A percentile compares a stretch with the other conserved stretches of the same genome.
These are phyloP conservation scores for Spea hammondii DNA, from an alignment of 2,797 vertebrate genomes.

Conservation along the genomic window DNA sequence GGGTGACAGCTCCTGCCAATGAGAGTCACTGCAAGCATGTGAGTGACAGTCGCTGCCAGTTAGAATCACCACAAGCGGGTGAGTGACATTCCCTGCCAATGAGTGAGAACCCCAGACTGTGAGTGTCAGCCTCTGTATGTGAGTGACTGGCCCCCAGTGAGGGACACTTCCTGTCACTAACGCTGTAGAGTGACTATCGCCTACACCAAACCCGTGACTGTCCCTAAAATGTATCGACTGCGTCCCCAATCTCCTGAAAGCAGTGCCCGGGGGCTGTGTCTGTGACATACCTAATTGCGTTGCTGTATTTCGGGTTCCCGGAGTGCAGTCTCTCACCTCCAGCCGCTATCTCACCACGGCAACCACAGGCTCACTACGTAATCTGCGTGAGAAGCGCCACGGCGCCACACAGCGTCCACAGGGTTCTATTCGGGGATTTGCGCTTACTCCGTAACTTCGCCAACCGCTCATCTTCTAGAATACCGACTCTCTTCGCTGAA, in stretches of 20 bases:
- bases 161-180: too few species aligned
- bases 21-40: background rate
- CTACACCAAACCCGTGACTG: too few species aligned
- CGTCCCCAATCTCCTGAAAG: background rate
- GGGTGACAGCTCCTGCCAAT: background rate
- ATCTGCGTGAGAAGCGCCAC: conserved; percentile 19
- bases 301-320: background rate
- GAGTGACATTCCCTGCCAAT: background rate
- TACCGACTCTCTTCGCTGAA: background rate
- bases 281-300: background rate
- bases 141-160: conserved; percentile 17
- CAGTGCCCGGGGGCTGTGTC: background rate
- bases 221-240: background rate
- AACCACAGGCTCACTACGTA: conserved; percentile 53
- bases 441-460: conserved; percentile 36
- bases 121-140: background rate
- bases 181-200: too few species aligned
- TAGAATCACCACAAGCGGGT: background rate
- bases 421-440: conserved; percentile 31
- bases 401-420: background rate
- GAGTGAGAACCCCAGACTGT: background rate
- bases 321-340: conserved; percentile 15
- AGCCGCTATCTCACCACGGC: conserved; percentile 50
- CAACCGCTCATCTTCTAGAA: conserved; percentile 28
- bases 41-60: background rate